Base-by-base conservation (phyloP, 2,113 vertebrate genomes). In the Boulengeromyrus knoepffleri region DNA sequence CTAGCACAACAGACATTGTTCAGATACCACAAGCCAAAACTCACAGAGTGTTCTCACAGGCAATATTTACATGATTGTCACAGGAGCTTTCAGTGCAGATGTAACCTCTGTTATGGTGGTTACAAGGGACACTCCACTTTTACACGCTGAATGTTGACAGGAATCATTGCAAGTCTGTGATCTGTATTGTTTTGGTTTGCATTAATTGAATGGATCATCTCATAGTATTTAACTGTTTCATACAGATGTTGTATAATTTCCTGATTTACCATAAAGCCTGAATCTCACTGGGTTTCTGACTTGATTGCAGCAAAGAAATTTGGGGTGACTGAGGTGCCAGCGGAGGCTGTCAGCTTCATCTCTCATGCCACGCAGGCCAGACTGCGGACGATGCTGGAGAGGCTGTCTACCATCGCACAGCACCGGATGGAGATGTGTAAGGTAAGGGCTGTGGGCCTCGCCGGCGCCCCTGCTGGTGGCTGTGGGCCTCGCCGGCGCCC, bases 271-370 rank as follows among this genome's bases (percentile, higher is more conserved):
- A 1, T 56, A 15, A 56, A 21, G 50, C 31, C 49, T 12, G 27
- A 87, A 36, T 77, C 53, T 45, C 88, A 46, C 86, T 52, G 45
- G 39, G 2, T 91, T 89, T 90, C 90, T 19, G 50, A 89, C 87
- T 83, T 74, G 90, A 92, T 95, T 3, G 24, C 92, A 97, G 97
- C 96, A 85, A 97, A 97, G 93, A 96, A 95, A 95, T 97, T 96
- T 92, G 97, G 97, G 89, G 96, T 98, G 92, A 96, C 95, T 6
- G 97, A 97, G 83, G 96, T 97, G 24, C 95, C 97, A 21, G 93
- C 96, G 94, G 97, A 98, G 89, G 95, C 96, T 0, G 96, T 97
- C 91, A 97, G 95, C 92, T 97, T 97, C 93, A 97, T 98, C 94
- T 97, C 97, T 47, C 97, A 97, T 9, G 97, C 97, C 49, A 95